Conservation (phyloP, 2,113 vertebrate species). For the Caracal caracal region DNA sequence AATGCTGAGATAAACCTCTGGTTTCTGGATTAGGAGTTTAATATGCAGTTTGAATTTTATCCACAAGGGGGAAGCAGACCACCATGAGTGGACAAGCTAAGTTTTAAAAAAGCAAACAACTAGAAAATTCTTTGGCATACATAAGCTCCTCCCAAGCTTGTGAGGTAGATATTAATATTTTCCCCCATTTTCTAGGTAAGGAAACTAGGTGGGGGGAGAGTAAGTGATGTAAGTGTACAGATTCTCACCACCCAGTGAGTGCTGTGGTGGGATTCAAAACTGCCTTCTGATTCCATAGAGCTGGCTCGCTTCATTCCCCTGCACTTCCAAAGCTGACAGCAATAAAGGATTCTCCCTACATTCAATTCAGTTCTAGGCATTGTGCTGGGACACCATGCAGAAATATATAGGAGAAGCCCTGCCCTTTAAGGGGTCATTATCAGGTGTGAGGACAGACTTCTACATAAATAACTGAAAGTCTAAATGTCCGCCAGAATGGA, state of each 20-base stretch:
- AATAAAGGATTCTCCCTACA: neutral
- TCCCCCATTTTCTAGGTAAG: neutral
- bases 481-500: neutral
- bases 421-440: neutral
- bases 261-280: neutral
- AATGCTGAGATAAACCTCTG: neutral
- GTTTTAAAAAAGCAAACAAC: neutral
- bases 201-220: neutral
- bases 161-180: neutral
- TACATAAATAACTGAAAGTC: neutral
- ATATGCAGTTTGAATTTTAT: neutral
- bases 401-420: neutral
- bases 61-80: conserved; percentile 55
- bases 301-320: neutral
- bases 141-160: neutral
- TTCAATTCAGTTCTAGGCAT: neutral
- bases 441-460: neutral
- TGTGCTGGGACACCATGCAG: neutral
- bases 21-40: neutral
- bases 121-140: neutral
- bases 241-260: neutral
- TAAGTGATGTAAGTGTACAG: neutral
- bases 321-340: neutral
- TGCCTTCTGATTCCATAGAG: rapidly evolving
- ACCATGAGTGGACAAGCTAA: conserved; percentile 1